Evolutionary conservation across 2,888 invertebrate species (phyloP).

Genomic region (Criorhina ranunculi): DNA sequence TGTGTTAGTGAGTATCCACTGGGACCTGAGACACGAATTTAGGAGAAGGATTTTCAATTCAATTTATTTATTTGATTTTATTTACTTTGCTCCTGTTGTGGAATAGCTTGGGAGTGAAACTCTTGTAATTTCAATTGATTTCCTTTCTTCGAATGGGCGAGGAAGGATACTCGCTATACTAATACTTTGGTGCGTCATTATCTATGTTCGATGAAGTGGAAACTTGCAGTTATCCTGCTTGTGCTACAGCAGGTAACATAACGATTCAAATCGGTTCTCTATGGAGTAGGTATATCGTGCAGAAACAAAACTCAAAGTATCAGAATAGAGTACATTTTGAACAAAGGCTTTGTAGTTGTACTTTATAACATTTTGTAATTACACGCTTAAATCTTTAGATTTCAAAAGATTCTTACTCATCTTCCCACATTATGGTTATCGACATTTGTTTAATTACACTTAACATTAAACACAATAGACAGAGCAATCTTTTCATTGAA

Average conservation of each 20-base stretch:
- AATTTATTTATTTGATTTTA: conserved; percentile 66
- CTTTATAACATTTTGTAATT: conserved; percentile 25
- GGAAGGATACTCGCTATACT: conserved; percentile 35
- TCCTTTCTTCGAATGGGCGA: conserved; percentile 51
- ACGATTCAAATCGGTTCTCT: conserved; percentile 38
- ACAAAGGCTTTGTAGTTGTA: conserved; percentile 18
- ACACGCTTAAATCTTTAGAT: conserved; percentile 1
- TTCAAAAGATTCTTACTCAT: neutral
- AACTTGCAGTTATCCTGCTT: conserved; percentile 38
- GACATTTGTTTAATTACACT: no score
- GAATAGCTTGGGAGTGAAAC: conserved; percentile 30
- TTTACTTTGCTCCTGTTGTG: conserved; percentile 51
- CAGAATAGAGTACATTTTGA: neutral
- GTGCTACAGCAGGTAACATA: conserved; percentile 61
- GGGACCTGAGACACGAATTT: conserved; percentile 2
- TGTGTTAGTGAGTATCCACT: conserved; percentile 4
- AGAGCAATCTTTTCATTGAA: no score
- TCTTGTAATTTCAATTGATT: conserved; percentile 69
- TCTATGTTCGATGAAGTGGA: conserved; percentile 71
- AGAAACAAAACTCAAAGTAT: conserved; percentile 24
- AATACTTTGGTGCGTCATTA: conserved; percentile 65
- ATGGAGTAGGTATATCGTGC: neutral
- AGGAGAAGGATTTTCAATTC: conserved; percentile 44
- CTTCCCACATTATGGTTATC: neutral
- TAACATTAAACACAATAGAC: no score